Base-by-base conservation (phyloP, 1,140 invertebrate species). In the Drosophila equinoxialis region DNA sequence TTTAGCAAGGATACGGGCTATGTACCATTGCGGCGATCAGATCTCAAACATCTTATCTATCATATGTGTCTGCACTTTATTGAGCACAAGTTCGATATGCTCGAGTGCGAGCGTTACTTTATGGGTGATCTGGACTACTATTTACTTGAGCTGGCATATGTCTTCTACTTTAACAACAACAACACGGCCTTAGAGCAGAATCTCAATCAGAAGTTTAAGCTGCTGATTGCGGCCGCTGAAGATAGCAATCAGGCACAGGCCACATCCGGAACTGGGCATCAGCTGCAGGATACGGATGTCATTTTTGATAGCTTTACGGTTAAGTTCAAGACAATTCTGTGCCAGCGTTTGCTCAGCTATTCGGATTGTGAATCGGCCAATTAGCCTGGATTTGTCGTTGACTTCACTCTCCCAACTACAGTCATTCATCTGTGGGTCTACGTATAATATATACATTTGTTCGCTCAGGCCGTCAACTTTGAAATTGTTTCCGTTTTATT, bases 1-100 rank as follows among this genome's bases (percentile, higher is more conserved):
- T 92, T 92, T 26, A 92, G 90, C 68, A 92, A 92, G 73, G 91
- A 92, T 55, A 87, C 91, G n/a, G 87, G 86, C 20, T 91, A 91
- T 57, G 91, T 92, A 61, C 91, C 91, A 3, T 71, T 92, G 64
- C 76, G 87, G 37, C 75, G 91, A 3, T 73, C 83, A 8, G 91
- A 92, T 68, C 74, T 92, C 23, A 92, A 91, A 77, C 90, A 87
- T 76, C 79, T 92, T 17, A 92, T 92, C 60, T 91, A 92, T 71
- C 79, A 91, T 57, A 77, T 92, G 60, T 90, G 92, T 69, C 62
- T 77, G 55, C 91, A 92, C 61, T 92, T 92, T 54, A 57, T 92
- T 30, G 75, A 74, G n/a, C 82, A 68, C 42, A 83, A 85, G 45
- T 87, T 91, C 41, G 89, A 91, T 42, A 75, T 92, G 76, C 71